These are phyloP conservation scores for Argya squamiceps DNA, from an alignment of 2,797 vertebrate species.

Conservation along the genomic window DNA sequence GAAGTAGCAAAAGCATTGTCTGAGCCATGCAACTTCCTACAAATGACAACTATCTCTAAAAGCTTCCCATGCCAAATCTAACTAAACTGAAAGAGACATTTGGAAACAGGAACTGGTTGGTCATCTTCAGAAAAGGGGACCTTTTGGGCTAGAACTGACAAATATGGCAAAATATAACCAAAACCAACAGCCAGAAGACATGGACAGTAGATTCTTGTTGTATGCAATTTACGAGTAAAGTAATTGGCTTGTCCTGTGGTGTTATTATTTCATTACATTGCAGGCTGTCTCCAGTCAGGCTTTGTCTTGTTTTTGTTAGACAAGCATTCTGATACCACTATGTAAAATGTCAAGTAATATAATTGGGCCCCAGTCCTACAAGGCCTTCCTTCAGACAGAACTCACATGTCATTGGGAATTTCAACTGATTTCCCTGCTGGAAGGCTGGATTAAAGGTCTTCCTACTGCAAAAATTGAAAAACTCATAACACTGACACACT, in stretches of 20 bases:
- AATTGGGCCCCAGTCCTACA: slow-evolving; percentile 45
- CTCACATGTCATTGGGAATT: slow-evolving; percentile 47
- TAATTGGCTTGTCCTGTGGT: not conserved
- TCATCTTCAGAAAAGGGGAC: not conserved
- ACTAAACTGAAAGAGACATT: slow-evolving; percentile 37
- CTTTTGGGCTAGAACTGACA: not conserved
- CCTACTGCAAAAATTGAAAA: slow-evolving; percentile 51
- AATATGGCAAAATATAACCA: not conserved
- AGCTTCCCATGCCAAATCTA: slow-evolving; percentile 40
- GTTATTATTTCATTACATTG: slow-evolving; percentile 32
- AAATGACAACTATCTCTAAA: slow-evolving; percentile 55
- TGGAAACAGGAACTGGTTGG: not conserved
- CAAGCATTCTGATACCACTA: slow-evolving; percentile 35
- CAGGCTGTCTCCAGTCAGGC: slow-evolving; percentile 23
- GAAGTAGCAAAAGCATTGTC: not conserved
- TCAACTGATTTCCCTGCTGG: slow-evolving; percentile 53
- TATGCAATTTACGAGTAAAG: not conserved
- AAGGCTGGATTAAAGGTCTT: slow-evolving; percentile 54
- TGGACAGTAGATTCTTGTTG: not conserved
- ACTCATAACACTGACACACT: slow-evolving; percentile 39
- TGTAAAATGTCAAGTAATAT: slow-evolving; percentile 62
- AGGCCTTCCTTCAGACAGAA: slow-evolving; percentile 33
- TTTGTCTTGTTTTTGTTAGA: slow-evolving; percentile 58
- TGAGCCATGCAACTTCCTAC: slow-evolving; percentile 18
- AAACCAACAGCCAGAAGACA: not conserved